Conservation (phyloP, 2,113 vertebrate genomes). For the Bubo bubo region DNA sequence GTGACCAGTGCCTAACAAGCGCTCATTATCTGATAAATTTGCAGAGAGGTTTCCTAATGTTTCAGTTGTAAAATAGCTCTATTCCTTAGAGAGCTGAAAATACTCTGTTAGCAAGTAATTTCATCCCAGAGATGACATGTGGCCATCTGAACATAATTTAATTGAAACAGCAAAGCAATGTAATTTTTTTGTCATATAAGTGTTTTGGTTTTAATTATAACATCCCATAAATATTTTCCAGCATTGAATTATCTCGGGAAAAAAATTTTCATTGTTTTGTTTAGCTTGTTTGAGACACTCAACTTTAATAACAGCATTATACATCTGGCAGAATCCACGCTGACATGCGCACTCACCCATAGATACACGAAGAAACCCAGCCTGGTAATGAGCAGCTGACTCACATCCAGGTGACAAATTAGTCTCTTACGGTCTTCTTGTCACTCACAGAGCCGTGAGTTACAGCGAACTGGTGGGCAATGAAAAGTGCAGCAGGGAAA, state of each 20-base stretch:
- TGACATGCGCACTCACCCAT: fast-evolving
- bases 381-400: neutral
- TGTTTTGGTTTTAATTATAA: neutral
- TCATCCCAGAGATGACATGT: fast-evolving
- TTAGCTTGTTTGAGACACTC: neutral
- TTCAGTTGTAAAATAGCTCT: neutral
- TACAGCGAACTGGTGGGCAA: neutral
- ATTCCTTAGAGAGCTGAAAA: neutral
- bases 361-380: neutral
- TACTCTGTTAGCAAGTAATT: neutral
- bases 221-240: neutral
- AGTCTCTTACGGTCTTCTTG: fast-evolving
- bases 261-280: neutral
- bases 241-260: neutral
- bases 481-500: neutral
- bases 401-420: neutral
- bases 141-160: neutral
- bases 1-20: neutral
- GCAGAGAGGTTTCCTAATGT: neutral
- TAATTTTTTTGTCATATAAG: neutral
- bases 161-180: neutral
- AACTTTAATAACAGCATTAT: fast-evolving
- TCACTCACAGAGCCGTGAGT: fast-evolving
- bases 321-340: neutral
- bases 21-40: neutral